Percentiles rank a stretch among this genome's conserved stretches.
Evolutionary conservation across 2,113 vertebrate genomes (phyloP).

Genomic region (Nothobranchius kuhntae): DNA sequence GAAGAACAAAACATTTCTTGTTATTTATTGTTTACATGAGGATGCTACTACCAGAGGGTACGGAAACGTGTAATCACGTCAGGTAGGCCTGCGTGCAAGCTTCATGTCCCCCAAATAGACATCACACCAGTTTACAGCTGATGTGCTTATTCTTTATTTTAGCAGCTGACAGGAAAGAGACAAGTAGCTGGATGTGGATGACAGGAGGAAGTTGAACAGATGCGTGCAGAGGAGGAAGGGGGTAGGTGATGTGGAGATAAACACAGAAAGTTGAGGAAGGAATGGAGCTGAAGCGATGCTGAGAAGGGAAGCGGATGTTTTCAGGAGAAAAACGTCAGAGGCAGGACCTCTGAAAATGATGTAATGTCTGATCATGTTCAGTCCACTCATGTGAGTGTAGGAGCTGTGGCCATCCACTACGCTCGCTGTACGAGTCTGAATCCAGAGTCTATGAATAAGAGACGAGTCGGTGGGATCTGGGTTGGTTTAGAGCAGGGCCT

Average conservation of each 20-base stretch:
- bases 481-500: no score
- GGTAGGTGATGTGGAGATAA: constrained; percentile 5
- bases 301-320: constrained; percentile 60
- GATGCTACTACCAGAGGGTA: constrained; percentile 79
- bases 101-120: constrained; percentile 57
- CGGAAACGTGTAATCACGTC: constrained; percentile 66
- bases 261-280: constrained; percentile 52
- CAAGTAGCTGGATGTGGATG: constrained; percentile 10
- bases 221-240: not conserved
- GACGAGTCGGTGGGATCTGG: no score
- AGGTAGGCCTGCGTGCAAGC: constrained; percentile 63
- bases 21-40: constrained; percentile 82
- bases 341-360: constrained; percentile 65
- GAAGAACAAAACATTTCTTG: constrained; percentile 40
- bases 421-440: constrained; percentile 24
- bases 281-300: constrained; percentile 27
- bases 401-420: constrained; percentile 24
- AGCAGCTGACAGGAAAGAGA: constrained; percentile 48
- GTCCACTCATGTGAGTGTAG: constrained; percentile 9
- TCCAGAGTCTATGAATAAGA: constrained; percentile 1
- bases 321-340: constrained; percentile 46
- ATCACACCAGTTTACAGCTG: constrained; percentile 73
- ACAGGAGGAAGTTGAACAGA: constrained; percentile 6
- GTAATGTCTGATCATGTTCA: constrained; percentile 45
- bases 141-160: constrained; percentile 66